Percentiles rank a stretch among this genome's conserved stretches.
These are phyloP conservation scores for Nothura maculosa DNA, from an alignment of 2,797 vertebrate genomes.

Conservation along the genomic window DNA sequence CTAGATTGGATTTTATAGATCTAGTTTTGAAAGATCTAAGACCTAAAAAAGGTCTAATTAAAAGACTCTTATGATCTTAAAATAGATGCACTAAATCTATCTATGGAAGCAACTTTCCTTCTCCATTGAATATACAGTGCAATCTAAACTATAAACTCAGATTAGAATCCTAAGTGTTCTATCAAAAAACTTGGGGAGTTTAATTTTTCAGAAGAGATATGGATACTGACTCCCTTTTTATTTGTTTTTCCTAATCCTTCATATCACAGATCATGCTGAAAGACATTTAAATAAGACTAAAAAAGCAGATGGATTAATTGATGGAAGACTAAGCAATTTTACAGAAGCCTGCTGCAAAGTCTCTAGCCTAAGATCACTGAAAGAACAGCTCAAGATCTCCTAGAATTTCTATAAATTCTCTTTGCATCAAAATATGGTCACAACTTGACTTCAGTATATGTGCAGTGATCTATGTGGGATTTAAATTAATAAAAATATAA, in stretches of 20 bases:
- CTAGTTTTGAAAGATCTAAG: background rate
- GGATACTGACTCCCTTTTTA: background rate
- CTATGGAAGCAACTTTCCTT: background rate
- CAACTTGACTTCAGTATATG: background rate
- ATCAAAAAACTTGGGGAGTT: background rate
- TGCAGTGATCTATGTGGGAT: background rate
- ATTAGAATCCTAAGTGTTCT: background rate
- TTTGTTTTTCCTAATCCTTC: background rate
- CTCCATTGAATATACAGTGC: background rate
- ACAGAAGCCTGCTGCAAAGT: background rate
- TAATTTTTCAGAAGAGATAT: background rate
- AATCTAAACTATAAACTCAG: background rate
- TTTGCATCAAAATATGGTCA: background rate
- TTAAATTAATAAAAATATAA: background rate
- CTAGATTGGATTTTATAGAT: background rate
- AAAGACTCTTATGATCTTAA: background rate
- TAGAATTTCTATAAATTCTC: background rate
- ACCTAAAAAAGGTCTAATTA: background rate
- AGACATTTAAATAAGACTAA: no score
- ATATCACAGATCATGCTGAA: background rate
- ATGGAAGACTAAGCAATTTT: background rate
- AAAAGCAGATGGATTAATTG: background rate
- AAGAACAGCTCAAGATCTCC: background rate
- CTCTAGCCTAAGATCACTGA: background rate
- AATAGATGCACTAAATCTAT: background rate